Percentiles rank a stretch among this genome's conserved stretches.
Evolutionary conservation across 2,888 invertebrate species (phyloP).

Genomic region (Rotaria socialis): DNA sequence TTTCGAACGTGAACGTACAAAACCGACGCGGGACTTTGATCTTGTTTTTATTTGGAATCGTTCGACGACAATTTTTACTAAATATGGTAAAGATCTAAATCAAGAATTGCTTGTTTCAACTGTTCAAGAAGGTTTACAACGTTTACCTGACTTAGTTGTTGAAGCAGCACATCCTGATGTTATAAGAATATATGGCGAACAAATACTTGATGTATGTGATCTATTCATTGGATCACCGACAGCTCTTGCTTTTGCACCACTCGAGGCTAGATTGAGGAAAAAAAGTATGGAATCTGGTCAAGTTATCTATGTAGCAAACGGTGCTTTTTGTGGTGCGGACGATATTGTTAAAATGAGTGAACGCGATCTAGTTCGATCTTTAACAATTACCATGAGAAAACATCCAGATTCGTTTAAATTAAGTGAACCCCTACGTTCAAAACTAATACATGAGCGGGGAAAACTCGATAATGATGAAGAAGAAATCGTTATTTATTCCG

Average conservation of each 20-base stretch:
- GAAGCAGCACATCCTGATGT: slow-evolving; percentile 64
- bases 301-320: slow-evolving; percentile 62
- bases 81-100: not conserved
- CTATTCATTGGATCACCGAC: slow-evolving; percentile 63
- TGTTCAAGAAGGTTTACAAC: slow-evolving; percentile 47
- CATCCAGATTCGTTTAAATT: slow-evolving; percentile 63
- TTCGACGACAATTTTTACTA: not conserved
- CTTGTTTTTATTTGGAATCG: slow-evolving; percentile 62
- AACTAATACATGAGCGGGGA: slow-evolving; percentile 51
- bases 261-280: slow-evolving; percentile 55
- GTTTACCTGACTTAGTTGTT: slow-evolving; percentile 60
- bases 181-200: slow-evolving; percentile 58
- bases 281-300: slow-evolving; percentile 53
- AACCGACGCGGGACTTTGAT: slow-evolving; percentile 52
- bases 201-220: slow-evolving; percentile 55
- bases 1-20: slow-evolving; percentile 54
- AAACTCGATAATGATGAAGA: not conserved
- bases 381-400: slow-evolving; percentile 63
- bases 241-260: slow-evolving; percentile 60
- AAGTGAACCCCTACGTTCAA: slow-evolving; percentile 58
- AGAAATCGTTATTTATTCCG: not conserved
- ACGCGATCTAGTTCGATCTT: slow-evolving; percentile 60
- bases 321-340: slow-evolving; percentile 64
- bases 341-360: slow-evolving; percentile 64
- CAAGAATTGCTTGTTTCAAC: not conserved